Conservation (phyloP, 2,888 invertebrate species). For the Diplazon laetatorius region DNA sequence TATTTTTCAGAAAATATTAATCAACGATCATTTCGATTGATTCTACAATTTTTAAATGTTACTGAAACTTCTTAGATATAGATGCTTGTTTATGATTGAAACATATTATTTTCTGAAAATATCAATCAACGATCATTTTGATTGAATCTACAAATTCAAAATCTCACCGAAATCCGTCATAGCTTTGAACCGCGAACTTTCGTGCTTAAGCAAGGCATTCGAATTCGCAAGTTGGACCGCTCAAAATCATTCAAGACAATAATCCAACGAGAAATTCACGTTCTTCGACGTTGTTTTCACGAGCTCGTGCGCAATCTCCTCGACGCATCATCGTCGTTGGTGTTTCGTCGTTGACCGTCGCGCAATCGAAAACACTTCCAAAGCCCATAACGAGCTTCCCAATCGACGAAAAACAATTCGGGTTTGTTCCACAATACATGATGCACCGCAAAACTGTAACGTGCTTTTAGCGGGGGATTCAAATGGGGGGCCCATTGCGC, state of each 20-base stretch:
- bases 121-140: no score
- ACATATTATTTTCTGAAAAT: no score
- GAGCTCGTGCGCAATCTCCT: background rate
- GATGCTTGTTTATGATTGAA: no score
- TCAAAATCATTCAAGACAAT: background rate
- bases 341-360: conserved; percentile 37
- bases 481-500: conserved; percentile 86
- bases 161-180: no score
- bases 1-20: no score
- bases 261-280: background rate
- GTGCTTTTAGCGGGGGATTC: conserved; percentile 85
- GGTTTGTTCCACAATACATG: conserved; percentile 86
- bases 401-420: conserved; percentile 86
- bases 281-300: background rate
- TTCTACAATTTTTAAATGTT: no score
- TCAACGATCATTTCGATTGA: no score
- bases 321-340: conserved; percentile 10
- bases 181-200: no score
- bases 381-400: conserved; percentile 86
- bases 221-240: background rate
- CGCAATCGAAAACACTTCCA: conserved; percentile 85
- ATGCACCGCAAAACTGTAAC: conserved; percentile 84
- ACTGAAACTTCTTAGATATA: no score
- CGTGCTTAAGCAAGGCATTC: no score
- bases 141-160: no score